These are phyloP conservation scores for Hyposmocoma kahamanoa DNA, from an alignment of 1,140 invertebrate genomes.

Conservation along the genomic window DNA sequence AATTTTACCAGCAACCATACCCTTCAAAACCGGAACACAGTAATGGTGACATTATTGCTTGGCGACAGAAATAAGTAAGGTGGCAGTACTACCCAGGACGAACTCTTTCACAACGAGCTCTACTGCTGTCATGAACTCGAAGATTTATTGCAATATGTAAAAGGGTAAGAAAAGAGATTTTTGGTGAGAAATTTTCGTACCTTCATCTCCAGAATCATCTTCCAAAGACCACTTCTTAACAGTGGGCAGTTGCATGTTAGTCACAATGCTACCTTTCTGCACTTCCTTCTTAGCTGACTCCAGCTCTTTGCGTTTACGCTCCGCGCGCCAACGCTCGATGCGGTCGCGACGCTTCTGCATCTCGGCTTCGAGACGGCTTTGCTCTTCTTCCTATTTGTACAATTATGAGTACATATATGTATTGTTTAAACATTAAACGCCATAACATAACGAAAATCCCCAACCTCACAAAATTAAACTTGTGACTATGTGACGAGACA, in stretches of 20 bases:
- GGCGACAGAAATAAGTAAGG: too few species aligned
- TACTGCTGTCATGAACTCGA: too few species aligned
- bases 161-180: too few species aligned
- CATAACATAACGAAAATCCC: neutral
- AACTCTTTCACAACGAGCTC: too few species aligned
- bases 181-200: slow-evolving; percentile 45
- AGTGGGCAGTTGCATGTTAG: slow-evolving; percentile 74
- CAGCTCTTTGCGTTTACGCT: slow-evolving; percentile 89
- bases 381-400: slow-evolving; percentile 83
- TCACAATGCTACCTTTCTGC: slow-evolving; percentile 74
- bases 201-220: slow-evolving; percentile 88
- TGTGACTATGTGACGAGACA: too few species aligned
- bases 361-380: slow-evolving; percentile 92
- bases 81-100: too few species aligned
- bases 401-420: slow-evolving; percentile 6
- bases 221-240: slow-evolving; percentile 95
- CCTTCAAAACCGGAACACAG: too few species aligned
- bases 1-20: too few species aligned
- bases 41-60: too few species aligned
- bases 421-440: neutral
- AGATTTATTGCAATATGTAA: too few species aligned
- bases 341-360: slow-evolving; percentile 96
- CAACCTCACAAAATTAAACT: too few species aligned
- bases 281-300: slow-evolving; percentile 85
- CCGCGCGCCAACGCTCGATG: slow-evolving; percentile 89